Percentiles rank a stretch among this genome's conserved stretches.
These are phyloP conservation scores for Caenorhabditis angaria DNA, from an alignment of 2,888 invertebrate species.

Conservation along the genomic window DNA sequence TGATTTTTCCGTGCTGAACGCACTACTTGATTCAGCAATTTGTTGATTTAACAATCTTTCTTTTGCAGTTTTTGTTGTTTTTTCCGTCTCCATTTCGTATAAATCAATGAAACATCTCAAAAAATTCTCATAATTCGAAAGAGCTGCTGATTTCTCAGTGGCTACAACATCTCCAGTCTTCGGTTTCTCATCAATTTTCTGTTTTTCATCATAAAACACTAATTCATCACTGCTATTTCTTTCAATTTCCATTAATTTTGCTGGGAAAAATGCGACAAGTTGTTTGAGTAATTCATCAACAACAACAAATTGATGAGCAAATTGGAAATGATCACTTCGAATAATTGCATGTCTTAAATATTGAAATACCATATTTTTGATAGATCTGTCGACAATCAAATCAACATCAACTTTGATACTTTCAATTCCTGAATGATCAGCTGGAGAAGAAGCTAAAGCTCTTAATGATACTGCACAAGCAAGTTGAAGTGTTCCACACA, in stretches of 20 bases:
- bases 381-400: conserved; percentile 44
- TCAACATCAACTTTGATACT: conserved; percentile 53
- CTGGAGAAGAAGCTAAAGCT: conserved; percentile 42
- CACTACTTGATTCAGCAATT: conserved; percentile 27
- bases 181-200: not conserved
- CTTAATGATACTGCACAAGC: conserved; percentile 45
- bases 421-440: conserved; percentile 49
- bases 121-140: conserved; percentile 45
- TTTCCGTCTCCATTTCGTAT: conserved; percentile 35
- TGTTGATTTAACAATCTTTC: conserved; percentile 24
- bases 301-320: conserved; percentile 32
- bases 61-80: conserved; percentile 7
- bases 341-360: conserved; percentile 46
- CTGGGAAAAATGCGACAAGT: conserved; percentile 43
- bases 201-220: conserved; percentile 37
- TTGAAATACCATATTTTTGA: conserved; percentile 49
- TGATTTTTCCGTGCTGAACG: conserved; percentile 42
- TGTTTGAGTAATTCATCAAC: conserved; percentile 49
- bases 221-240: conserved; percentile 55
- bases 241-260: conserved; percentile 55
- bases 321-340: conserved; percentile 38
- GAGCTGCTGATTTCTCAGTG: conserved; percentile 7
- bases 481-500: conserved; percentile 53
- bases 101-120: conserved; percentile 48
- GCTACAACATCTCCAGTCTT: conserved; percentile 3